A percentile compares a stretch with the other conserved stretches of the same genome.
Conservation (phyloP, 2,888 invertebrate species). For the Ophonus ardosiacus region DNA sequence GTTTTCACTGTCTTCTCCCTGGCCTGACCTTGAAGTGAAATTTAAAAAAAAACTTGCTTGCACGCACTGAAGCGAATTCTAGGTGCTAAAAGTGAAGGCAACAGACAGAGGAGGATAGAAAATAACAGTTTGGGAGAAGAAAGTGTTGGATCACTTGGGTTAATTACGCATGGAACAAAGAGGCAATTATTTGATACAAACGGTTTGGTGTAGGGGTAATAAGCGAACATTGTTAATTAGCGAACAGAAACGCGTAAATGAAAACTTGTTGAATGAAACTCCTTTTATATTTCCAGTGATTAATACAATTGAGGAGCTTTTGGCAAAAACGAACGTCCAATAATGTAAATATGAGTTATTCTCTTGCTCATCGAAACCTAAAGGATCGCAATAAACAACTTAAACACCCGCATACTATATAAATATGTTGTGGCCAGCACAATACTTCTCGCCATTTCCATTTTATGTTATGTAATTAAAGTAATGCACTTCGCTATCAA, state of each 20-base stretch:
- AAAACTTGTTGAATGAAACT: too few species aligned
- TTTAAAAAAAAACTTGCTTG: slow-evolving; percentile 14
- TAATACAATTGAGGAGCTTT: too few species aligned
- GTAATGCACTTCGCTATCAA: too few species aligned
- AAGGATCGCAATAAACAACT: too few species aligned
- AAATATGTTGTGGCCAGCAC: too few species aligned
- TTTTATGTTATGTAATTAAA: too few species aligned
- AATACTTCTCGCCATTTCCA: too few species aligned
- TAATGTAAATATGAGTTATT: too few species aligned
- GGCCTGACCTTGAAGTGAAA: slow-evolving; percentile 52
- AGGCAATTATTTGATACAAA: slow-evolving; percentile 39
- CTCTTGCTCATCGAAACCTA: too few species aligned
- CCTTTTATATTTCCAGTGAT: too few species aligned
- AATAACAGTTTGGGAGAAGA: slow-evolving; percentile 21
- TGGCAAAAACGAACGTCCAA: too few species aligned
- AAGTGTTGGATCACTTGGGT: slow-evolving; percentile 41
- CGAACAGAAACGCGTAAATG: neutral
- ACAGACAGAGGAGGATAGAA: neutral
- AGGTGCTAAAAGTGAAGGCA: neutral
- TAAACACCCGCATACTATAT: too few species aligned
- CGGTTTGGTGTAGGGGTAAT: neutral
- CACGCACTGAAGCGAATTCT: neutral
- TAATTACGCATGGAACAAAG: slow-evolving; percentile 57
- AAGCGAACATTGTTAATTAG: slow-evolving; percentile 3
- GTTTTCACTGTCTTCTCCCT: slow-evolving; percentile 49